Evolutionary conservation across 2,113 vertebrate genomes (phyloP).

Genomic region (Vireo altiloquus): DNA sequence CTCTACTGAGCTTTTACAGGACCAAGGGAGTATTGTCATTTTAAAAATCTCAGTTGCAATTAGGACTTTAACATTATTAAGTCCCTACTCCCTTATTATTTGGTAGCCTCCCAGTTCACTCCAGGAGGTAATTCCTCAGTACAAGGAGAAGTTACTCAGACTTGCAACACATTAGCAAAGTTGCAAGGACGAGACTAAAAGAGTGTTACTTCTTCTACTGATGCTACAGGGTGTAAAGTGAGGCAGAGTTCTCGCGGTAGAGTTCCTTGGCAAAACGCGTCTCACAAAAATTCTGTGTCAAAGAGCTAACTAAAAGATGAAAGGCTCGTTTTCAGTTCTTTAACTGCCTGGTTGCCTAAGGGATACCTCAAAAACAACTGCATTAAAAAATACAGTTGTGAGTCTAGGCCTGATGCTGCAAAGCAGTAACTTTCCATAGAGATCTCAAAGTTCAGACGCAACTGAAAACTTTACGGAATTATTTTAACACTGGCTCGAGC

Average conservation of each 20-base stretch:
- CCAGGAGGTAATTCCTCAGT: background rate
- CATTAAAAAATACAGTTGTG: background rate
- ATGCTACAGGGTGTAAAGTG: too few relatives aligned
- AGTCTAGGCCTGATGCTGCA: background rate
- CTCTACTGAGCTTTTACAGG: background rate
- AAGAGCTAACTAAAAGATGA: background rate
- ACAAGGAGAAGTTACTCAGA: background rate
- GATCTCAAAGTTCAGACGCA: background rate
- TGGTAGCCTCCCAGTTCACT: background rate
- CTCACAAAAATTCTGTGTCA: background rate
- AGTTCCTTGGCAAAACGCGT: background rate
- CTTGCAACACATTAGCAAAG: background rate
- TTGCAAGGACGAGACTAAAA: background rate
- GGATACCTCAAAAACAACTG: background rate
- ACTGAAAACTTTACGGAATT: background rate
- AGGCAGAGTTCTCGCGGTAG: background rate
- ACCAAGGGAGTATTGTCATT: too few relatives aligned
- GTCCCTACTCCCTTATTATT: background rate
- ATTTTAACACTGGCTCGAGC: too few relatives aligned
- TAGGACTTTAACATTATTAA: background rate
- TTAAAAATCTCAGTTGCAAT: too few relatives aligned
- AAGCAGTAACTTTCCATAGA: background rate
- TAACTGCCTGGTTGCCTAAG: background rate
- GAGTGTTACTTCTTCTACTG: background rate
- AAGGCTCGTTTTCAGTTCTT: background rate